Base-by-base conservation (phyloP, 2,113 vertebrate species). In the Mirounga angustirostris region DNA sequence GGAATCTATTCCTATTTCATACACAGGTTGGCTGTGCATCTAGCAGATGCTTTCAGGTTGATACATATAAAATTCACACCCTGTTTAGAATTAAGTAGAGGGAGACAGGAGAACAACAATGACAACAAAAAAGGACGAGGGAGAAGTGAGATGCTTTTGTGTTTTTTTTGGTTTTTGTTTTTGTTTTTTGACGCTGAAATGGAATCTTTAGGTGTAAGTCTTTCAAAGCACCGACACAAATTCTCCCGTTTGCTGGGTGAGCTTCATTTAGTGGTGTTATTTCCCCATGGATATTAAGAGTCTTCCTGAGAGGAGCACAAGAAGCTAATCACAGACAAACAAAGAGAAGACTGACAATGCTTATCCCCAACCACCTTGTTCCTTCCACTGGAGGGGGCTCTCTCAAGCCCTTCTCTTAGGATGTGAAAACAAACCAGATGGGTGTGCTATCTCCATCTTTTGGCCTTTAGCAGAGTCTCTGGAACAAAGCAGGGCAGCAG, bases 371-470 rank as follows among this genome's bases (percentile, higher is more conserved):
- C 69, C 93, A 98, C 91, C 94, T 93, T 97, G 78, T 87, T 97
- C 93, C 82, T 97, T 97, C 98, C 97, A 96, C 95, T 97, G 97
- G 97, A 97, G 97, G 97, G 97, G 97, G 96, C 97, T 97, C 91
- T 95, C 92, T 93, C 83, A 89, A 91, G 33, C 97, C 95, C 97
- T 98, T 97, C 97, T 96, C 90, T 74, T 5, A 94, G 84, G 88
- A 97, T 96, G 82, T 86, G 86, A 84, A 97, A 98, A 81, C 85
- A 96, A 96, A 93, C 97, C 98, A 97, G 97, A 97, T 91, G 96
- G 96, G 91, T 89, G 91, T 97, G 96, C 97, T 96, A 89, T 97
- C 96, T 97, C 97, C 87, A 97, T 89, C 73, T 91, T 97, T 96
- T 92, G 76, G 96, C 61, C 56, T 97, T 97, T 96, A 94, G 43